Percentiles rank a stretch among this genome's conserved stretches.
Evolutionary conservation across 2,113 vertebrate genomes (phyloP).

Genomic region (Chlorodrepanis virens): DNA sequence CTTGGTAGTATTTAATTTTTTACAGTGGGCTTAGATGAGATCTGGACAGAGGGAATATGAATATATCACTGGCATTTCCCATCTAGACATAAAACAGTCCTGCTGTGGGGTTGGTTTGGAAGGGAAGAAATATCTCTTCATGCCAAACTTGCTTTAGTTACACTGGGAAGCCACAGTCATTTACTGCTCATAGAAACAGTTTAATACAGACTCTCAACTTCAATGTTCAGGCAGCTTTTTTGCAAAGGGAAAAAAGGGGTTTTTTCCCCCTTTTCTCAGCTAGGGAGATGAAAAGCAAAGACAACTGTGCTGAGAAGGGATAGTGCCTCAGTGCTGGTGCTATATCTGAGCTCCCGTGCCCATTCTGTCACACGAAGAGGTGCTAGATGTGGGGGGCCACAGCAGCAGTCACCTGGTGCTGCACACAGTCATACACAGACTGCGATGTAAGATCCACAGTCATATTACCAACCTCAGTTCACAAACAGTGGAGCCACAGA

Average conservation of each 20-base stretch:
- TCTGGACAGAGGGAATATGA: not conserved
- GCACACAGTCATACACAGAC: not conserved
- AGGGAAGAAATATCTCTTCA: not conserved
- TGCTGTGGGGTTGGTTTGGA: not conserved
- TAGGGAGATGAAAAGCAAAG: not conserved
- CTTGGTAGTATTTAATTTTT: not conserved
- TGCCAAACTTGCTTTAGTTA: not conserved
- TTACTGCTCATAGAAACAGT: not conserved
- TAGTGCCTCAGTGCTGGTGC: not conserved
- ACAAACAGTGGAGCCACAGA: conserved; percentile 29
- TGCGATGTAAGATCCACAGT: not conserved
- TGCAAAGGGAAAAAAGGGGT: not conserved
- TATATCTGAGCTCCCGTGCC: not conserved
- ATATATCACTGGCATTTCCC: not conserved
- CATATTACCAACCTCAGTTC: not conserved
- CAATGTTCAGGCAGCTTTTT: not conserved
- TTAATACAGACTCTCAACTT: not conserved
- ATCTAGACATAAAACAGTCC: not conserved
- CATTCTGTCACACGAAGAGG: not conserved
- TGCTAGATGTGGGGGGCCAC: not conserved
- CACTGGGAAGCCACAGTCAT: not conserved
- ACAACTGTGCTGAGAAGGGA: not conserved
- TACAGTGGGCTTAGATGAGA: not conserved
- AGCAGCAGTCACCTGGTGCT: not conserved
- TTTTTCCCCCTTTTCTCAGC: not conserved